Evolutionary conservation across 2,113 vertebrate genomes (phyloP).

Genomic region (Rhagologus leucostigma): DNA sequence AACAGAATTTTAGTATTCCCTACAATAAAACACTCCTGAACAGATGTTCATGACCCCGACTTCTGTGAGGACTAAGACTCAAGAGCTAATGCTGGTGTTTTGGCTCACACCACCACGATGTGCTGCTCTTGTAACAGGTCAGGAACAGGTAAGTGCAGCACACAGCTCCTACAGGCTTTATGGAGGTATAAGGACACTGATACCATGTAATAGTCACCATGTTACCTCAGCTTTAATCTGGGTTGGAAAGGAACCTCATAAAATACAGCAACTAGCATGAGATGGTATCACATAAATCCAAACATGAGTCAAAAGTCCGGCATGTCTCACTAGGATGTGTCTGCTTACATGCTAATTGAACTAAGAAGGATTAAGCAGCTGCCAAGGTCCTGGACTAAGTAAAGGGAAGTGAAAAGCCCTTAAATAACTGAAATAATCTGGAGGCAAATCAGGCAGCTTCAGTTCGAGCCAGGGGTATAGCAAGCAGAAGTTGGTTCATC

Average conservation of each 20-base stretch:
- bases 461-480: neutral
- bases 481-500: neutral
- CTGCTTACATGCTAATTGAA: neutral
- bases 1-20: neutral
- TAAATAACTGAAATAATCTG: neutral
- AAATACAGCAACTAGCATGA: neutral
- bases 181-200: neutral
- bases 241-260: neutral
- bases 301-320: neutral
- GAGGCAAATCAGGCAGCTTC: neutral
- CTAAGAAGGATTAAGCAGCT: neutral
- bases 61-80: neutral
- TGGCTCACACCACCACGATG: neutral
- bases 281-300: neutral
- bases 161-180: neutral
- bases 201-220: accelerated
- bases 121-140: neutral
- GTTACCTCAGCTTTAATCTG: neutral
- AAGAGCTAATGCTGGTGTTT: neutral
- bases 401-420: neutral
- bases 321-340: neutral
- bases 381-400: neutral
- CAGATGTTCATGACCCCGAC: neutral
- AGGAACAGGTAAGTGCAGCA: neutral
- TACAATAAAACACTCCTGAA: neutral